Percentiles rank a stretch among this genome's conserved stretches.
phyloP scores from a whole-genome alignment of 2,888 invertebrate genomes.

The Lepidochrysops patricia region DNA sequence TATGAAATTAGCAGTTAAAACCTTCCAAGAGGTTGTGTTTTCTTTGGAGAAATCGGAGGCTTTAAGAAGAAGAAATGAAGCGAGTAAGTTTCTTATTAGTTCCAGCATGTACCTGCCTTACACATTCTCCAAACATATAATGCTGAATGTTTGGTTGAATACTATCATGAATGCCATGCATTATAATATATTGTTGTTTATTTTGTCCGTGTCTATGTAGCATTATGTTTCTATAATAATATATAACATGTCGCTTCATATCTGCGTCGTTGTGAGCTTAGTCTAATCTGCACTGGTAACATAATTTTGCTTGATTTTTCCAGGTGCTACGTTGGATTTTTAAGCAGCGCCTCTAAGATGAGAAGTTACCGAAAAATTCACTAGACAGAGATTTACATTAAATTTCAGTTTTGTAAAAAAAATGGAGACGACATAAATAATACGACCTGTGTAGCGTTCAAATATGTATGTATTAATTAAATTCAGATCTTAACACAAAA shows the following conservation, averaged over 20 bases:
- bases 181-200: no score
- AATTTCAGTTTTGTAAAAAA: no score
- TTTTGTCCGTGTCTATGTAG: no score
- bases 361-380: no score
- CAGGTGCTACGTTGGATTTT: not conserved
- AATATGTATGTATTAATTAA: not conserved
- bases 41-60: slow-evolving; percentile 64
- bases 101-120: not conserved
- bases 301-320: not conserved
- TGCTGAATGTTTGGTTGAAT: no score
- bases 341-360: not conserved
- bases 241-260: no score
- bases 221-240: no score
- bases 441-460: not conserved
- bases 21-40: slow-evolving; percentile 66
- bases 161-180: no score
- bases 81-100: slow-evolving; percentile 45
- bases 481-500: not conserved
- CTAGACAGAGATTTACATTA: no score
- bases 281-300: no score
- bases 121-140: no score
- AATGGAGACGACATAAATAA: not conserved
- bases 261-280: no score
- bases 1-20: slow-evolving; percentile 59
- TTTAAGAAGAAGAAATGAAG: slow-evolving; percentile 49